Conservation (phyloP, 2,888 invertebrate species). For the Epinotia bilunana region DNA sequence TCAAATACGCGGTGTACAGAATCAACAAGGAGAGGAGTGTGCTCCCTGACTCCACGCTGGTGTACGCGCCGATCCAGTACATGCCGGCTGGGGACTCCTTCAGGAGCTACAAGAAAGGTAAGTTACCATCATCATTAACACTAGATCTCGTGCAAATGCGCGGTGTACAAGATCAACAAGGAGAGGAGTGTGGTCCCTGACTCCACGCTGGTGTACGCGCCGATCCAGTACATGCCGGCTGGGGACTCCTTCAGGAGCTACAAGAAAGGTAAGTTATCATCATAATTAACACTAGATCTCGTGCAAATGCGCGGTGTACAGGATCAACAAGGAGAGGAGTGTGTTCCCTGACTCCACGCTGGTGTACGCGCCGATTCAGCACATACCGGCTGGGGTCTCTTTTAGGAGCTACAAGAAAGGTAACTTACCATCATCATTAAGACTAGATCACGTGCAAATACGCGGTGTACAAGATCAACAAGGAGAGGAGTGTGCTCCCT, state of each 20-base stretch:
- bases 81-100: constrained; percentile 96
- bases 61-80: constrained; percentile 96
- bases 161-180: constrained; percentile 96
- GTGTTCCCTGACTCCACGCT: constrained; percentile 94
- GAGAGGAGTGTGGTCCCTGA: constrained; percentile 92
- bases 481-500: constrained; percentile 91
- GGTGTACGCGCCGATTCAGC: constrained; percentile 95
- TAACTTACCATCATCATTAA: constrained; percentile 57
- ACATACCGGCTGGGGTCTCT: constrained; percentile 94
- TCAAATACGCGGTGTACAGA: constrained; percentile 97
- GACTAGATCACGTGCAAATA: constrained; percentile 94
- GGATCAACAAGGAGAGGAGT: constrained; percentile 94
- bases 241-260: constrained; percentile 96
- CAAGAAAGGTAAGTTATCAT: constrained; percentile 89
- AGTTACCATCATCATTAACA: not conserved
- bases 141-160: constrained; percentile 96
- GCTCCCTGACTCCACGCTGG: constrained; percentile 93
- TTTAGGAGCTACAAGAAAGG: constrained; percentile 97
- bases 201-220: constrained; percentile 95
- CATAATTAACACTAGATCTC: constrained; percentile 84
- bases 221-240: constrained; percentile 93
- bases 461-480: constrained; percentile 96
- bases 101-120: constrained; percentile 95
- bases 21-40: constrained; percentile 95
- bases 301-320: constrained; percentile 97